These are phyloP conservation scores for Dryas iulia DNA, from an alignment of 1,140 invertebrate genomes.

Conservation along the genomic window DNA sequence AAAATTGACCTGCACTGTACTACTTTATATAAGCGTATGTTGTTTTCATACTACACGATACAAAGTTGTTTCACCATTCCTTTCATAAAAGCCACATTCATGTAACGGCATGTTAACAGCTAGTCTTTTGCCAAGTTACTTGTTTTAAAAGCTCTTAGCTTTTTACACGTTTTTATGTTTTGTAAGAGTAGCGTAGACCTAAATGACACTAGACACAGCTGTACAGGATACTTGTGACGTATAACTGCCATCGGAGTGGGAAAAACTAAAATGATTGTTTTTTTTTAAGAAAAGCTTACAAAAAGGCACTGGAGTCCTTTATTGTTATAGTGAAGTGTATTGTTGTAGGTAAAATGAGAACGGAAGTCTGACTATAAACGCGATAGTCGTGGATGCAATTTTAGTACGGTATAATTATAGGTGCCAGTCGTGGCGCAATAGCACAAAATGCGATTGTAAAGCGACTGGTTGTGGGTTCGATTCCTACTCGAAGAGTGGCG, in stretches of 20 bases:
- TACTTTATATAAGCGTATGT: neutral
- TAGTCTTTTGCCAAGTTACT: conserved; percentile 16
- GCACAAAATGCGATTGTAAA: too few relatives aligned
- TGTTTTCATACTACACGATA: neutral
- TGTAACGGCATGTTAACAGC: conserved; percentile 10
- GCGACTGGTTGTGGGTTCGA: too few relatives aligned
- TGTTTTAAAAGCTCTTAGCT: conserved; percentile 14
- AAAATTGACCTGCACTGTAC: too few relatives aligned
- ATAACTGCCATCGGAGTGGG: neutral
- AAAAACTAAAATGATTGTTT: neutral
- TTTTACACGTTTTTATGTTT: conserved; percentile 17
- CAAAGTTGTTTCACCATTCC: neutral
- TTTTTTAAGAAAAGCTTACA: neutral
- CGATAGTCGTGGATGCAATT: too few relatives aligned
- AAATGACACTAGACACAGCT: conserved; percentile 16
- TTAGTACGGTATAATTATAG: too few relatives aligned
- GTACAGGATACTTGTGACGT: neutral
- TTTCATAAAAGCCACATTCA: conserved; percentile 14
- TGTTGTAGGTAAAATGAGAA: too few relatives aligned
- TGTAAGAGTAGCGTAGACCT: conserved; percentile 12
- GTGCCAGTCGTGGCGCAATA: too few relatives aligned
- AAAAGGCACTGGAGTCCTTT: too few relatives aligned
- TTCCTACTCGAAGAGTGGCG: too few relatives aligned
- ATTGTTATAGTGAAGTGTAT: too few relatives aligned
- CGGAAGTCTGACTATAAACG: too few relatives aligned